A percentile compares a stretch with the other conserved stretches of the same genome.
phyloP scores from a whole-genome alignment of 2,113 vertebrate genomes.

The Macrotus californicus region DNA sequence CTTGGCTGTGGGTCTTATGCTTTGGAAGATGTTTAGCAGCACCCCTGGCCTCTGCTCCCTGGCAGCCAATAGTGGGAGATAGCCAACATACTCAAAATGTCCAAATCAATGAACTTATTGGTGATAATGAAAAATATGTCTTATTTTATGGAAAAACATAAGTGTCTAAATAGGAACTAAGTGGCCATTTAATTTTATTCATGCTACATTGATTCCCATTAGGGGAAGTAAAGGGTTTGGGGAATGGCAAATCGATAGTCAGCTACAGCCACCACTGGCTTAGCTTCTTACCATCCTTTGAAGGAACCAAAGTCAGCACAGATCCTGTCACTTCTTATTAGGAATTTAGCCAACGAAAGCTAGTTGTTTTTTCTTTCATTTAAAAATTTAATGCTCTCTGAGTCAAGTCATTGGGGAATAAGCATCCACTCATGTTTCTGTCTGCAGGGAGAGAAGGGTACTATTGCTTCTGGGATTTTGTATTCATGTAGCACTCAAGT shows the following conservation, averaged over 20 bases:
- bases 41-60: no score
- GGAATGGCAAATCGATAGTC: neutral
- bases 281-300: neutral
- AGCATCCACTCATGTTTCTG: neutral
- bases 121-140: no score
- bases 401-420: constrained; percentile 31
- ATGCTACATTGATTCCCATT: constrained; percentile 30
- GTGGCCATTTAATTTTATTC: constrained; percentile 50
- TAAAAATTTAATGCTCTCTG: constrained; percentile 48
- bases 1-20: no score
- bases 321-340: constrained; percentile 42
- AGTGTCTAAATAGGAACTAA: constrained; percentile 34
- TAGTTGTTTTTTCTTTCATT: neutral
- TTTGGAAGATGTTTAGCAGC: no score
- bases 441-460: neutral
- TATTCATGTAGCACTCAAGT: constrained; percentile 21
- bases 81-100: no score
- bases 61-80: no score
- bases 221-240: neutral
- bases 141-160: no score
- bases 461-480: neutral
- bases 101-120: no score
- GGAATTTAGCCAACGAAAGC: constrained; percentile 8
- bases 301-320: neutral
- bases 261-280: neutral